Base-by-base conservation (phyloP, 2,113 vertebrate species). In the Anoplopoma fimbria region DNA sequence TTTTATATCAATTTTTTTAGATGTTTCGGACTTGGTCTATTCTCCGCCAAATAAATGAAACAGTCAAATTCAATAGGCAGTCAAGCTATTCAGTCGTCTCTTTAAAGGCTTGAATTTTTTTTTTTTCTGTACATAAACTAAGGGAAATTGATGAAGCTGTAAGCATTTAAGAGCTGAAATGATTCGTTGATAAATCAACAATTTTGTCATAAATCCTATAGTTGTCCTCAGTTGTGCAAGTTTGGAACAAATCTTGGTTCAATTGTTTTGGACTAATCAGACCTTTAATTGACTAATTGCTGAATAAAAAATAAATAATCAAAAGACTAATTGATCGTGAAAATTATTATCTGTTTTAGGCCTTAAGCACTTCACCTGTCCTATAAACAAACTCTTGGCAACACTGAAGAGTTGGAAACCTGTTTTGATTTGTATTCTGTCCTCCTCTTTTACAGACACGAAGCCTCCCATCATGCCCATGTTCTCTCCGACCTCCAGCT, bases 381-480 rank as follows among this genome's bases (percentile, higher is more conserved):
- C 4, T n/a, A 36, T 67, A 51, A 72, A 25, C 61, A 33, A 63
- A 42, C 19, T 33, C 25, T 34, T 84, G 62, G 68, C 45, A 64
- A 55, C 31, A 19, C 40, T 65, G n/a, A 49, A 69, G 19, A 53
- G n/a, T 68, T 68, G 25, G 12, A 27, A 47, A 45, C 42, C 49
- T 27, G 1, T 63, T 83, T 45, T 65, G 25, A 77, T 53, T 45
- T 33, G 3, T 49, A 58, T 68, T 72, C 53, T 27, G 23, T 15
- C 29, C 29, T 4, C 23, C 55, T 47, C 15, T 85, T 65, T 81
- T 80, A 10, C 92, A 99, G 98, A 99, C 92, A 96, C 96, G 25
- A 98, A 98, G 85, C 97, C 96, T 0, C 97, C 97, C 0, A 96
- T 96, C 25, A 94, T 95, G 0, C 94, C 95, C 0, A 87, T 96